Evolutionary conservation across 2,797 vertebrate species (phyloP).

Genomic region (Chanos chanos): DNA sequence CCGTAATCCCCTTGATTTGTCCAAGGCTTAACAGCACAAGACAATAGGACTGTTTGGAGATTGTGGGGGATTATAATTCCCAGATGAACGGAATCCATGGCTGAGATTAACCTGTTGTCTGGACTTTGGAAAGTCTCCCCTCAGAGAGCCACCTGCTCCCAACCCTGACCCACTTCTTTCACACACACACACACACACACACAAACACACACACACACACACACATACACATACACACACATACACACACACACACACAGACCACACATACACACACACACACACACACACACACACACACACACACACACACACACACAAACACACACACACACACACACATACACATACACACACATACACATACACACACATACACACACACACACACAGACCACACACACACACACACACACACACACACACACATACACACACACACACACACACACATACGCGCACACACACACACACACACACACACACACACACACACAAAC

Average conservation of each 20-base stretch:
- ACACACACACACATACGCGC: conserved; percentile 12
- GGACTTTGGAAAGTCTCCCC: conserved; percentile 10
- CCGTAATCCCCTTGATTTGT: conserved; percentile 8
- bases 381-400: conserved; percentile 2
- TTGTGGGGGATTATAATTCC: conserved; percentile 25
- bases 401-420: background rate
- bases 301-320: background rate
- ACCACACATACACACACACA: background rate
- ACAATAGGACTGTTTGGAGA: conserved; percentile 10
- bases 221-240: conserved; percentile 1
- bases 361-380: background rate
- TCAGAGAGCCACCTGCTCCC: conserved; percentile 24
- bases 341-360: conserved; percentile 3
- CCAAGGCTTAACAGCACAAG: conserved; percentile 8
- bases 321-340: background rate
- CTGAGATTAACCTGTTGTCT: conserved; percentile 27
- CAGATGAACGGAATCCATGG: conserved; percentile 26
- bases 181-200: background rate
- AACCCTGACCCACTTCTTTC: conserved; percentile 16
- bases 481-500: conserved; percentile 24
- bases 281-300: background rate
- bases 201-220: background rate
- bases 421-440: conserved; percentile 20
- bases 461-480: conserved; percentile 9
- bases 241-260: background rate